Base-by-base conservation (phyloP, 2,797 vertebrate species). In the Enteromius radiatus region DNA sequence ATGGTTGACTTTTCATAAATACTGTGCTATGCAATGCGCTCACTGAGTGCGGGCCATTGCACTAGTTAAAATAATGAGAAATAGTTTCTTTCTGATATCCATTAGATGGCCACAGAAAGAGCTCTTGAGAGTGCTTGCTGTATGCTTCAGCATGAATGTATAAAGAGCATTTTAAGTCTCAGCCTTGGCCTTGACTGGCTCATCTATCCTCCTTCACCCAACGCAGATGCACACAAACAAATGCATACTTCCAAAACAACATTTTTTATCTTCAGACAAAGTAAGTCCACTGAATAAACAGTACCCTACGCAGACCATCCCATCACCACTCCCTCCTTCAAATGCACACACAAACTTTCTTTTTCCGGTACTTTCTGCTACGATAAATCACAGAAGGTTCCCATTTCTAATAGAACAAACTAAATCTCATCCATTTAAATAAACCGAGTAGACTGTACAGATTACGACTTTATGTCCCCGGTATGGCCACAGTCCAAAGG, bases 401-500 rank as follows among this genome's bases (percentile, higher is more conserved):
- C 43, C 26, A 3, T 33, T 31, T 71, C 36, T 21, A 75, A 38
- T 54, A 81, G 5, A 31, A 65, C 52, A 59, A 76, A 59, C 71
- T 56, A 47, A 76, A 82, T 28, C 47, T 38, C 65, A 77, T 83
- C n/a, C 52, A 15, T 83, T 83, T 77, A 69, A 82, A 82, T 76
- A 82, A 83, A 83, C 49, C 28, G 3, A 54, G 80, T n/a, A 76
- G 36, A 83, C 81, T 77, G 49, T 76, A 69, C 74, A 76, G 81
- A 69, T 83, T 77, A 76, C 41, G n/a, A 65, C 45, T 71, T 68
- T 84, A 76, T 65, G 68, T 84, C 26, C 21, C 45, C 1, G 21
- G 69, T 85, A 81, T 79, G 74, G 80, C 76, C 56, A 47, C 64
- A 86, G 87, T 84, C 82, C 83, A 92, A 93, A 92, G 92, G 91